Evolutionary conservation across 2,888 invertebrate genomes (phyloP), one percentile per base, ranked within the genome.

Genomic region (Drosophila tanythrix): DNA sequence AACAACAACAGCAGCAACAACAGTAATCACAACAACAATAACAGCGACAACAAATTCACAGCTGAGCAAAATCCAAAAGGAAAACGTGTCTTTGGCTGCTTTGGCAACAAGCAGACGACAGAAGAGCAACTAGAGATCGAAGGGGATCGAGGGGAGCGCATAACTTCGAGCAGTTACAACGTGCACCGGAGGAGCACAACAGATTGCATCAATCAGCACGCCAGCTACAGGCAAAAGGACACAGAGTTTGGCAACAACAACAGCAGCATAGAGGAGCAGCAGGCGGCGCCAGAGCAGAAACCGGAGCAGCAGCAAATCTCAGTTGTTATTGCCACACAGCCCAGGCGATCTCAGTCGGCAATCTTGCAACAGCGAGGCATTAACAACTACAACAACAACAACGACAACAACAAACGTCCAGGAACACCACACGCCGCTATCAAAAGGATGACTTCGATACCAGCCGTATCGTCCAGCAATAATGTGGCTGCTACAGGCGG

Each of bases 401-500:
- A 38, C 33, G 33, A 33, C 53, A 55, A 55, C 55, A 29, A 38
- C 51, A 74, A 72, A 57, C 74, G 74, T 52, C 76, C 80, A 55
- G 70, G 73, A n/a, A 87, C 88, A 46, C 83, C 88, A 52, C 88
- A 89, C 18, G 79, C 90, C 69, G 73, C 80, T 10, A 79, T 71
- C 13, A 73, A 46, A 57, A 89, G 84, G 77, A 88, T 88, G 90
- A 79, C 84, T 48, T 83, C 90, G 53, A 87, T 90, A 80, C 87
- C 90, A 4, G 76, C 79, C 56, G 78, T 62, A 25, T 61, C 81
- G 61, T 88, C 85, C 33, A 90, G 87, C 73, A 89, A 83, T 33
- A 90, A 82, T 81, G 91, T 92, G 82, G 91, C 74, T 51, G 65
- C 92, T 94, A 94, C 94, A 94, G 93, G 98, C 98, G 98, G 96